These are phyloP conservation scores for Falco novaeseelandiae DNA, from an alignment of 2,797 vertebrate species.

Conservation along the genomic window DNA sequence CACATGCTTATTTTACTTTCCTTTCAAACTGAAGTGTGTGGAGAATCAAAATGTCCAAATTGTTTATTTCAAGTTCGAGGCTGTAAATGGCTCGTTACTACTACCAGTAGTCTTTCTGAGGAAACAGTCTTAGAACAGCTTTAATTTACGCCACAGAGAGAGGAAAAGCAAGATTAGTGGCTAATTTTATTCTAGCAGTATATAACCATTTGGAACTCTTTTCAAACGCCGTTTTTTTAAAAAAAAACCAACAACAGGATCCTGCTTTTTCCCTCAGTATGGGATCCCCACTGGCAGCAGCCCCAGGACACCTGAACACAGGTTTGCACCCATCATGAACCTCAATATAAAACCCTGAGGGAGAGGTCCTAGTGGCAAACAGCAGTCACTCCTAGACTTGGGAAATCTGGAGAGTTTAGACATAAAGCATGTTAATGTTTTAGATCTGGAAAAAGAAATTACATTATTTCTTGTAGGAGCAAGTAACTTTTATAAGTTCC, in stretches of 20 bases:
- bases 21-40: not conserved
- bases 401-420: not conserved
- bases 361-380: not conserved
- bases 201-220: not conserved
- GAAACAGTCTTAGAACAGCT: not conserved
- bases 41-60: not conserved
- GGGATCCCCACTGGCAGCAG: not conserved
- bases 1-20: not conserved
- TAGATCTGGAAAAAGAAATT: not conserved
- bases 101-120: not conserved
- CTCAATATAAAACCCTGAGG: rapidly evolving
- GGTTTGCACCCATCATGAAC: not conserved
- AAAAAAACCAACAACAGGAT: not conserved
- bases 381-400: not conserved
- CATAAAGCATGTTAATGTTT: rapidly evolving
- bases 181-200: not conserved
- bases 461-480: not conserved
- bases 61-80: not conserved
- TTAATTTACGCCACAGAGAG: not conserved
- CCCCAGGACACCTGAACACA: not conserved
- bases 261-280: not conserved
- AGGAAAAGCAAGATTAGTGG: not conserved
- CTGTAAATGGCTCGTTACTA: not conserved
- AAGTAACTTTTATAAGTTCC: not conserved
- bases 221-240: not conserved